Evolutionary conservation across 2,113 vertebrate genomes (phyloP).

Genomic region (Dicentrarchus labrax): DNA sequence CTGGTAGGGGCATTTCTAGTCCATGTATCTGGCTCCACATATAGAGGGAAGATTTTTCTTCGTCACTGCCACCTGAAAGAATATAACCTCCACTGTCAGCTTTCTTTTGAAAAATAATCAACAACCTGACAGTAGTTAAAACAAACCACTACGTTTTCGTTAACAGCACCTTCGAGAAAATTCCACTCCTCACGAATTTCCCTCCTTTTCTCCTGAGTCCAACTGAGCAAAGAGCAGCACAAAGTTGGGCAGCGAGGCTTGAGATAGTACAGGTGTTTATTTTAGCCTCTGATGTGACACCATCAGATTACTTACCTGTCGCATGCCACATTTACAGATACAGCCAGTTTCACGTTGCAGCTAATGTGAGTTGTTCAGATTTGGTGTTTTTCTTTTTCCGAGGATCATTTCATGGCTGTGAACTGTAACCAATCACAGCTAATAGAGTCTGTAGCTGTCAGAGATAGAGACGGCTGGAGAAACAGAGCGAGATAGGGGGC

Average conservation of each 20-base stretch:
- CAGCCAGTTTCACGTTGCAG: slow-evolving; percentile 21
- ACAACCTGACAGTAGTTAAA: slow-evolving; percentile 39
- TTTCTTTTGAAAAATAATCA: not conserved
- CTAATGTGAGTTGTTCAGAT: slow-evolving; percentile 33
- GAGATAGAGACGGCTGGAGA: slow-evolving; percentile 39
- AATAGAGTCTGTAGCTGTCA: slow-evolving; percentile 76
- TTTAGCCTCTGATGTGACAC: slow-evolving; percentile 19
- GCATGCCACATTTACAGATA: slow-evolving; percentile 31
- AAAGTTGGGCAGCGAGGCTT: slow-evolving; percentile 1
- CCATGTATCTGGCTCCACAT: not conserved
- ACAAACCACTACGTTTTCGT: slow-evolving; percentile 24
- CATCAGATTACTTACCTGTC: slow-evolving; percentile 40
- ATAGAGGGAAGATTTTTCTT: not conserved
- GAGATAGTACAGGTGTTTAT: slow-evolving; percentile 21
- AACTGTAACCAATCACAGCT: slow-evolving; percentile 77
- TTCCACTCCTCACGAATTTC: not conserved
- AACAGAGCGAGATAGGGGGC: slow-evolving; percentile 15
- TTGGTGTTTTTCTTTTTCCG: slow-evolving; percentile 9
- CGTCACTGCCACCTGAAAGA: slow-evolving; percentile 25
- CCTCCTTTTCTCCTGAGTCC: not conserved
- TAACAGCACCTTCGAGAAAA: slow-evolving; percentile 15
- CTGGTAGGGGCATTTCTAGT: not conserved
- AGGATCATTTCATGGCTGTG: slow-evolving; percentile 73
- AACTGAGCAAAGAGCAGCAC: slow-evolving; percentile 18
- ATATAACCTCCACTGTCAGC: slow-evolving; percentile 6